Evolutionary conservation across 2,888 invertebrate genomes (phyloP), one percentile per base, ranked within the genome.

Genomic region (Hermaeophaga mercurialis): DNA sequence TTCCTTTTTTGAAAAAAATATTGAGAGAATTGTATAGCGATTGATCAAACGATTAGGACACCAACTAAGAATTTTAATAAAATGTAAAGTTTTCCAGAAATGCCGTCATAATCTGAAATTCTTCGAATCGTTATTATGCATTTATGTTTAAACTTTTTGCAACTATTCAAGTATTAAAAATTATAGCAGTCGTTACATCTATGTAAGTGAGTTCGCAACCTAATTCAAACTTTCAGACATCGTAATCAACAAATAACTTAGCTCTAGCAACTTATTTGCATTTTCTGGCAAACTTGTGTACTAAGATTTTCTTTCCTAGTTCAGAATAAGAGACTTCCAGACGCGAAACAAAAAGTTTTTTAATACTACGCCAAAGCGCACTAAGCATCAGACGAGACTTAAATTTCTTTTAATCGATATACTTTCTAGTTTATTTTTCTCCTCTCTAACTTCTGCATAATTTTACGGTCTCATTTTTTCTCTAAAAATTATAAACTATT

Each of bases 171-270:
- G 34, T 33, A 52, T 43, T 33, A 52, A 52, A 43, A 50, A 52
- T 43, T 43, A 52, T 52, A 34, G 43, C 43, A 28, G 19, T 52
- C 24, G 3, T 44, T 34, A 34, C 52, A 52, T 52, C 43, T 52
- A 52, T 44, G 33, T 43, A 52, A 52, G 15, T 33, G 43, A 52
- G 44, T 44, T 43, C 34, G 33, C 52, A 52, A 52, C 43, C 52
- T 52, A 52, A 52, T 52, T 52, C 52, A 22, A 44, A 52, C 43
- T 52, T 52, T 52, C 52, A 52, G 34, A 44, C 52, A 44, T 43
- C 34, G 52, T 52, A 44, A 52, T 52, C 52, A 52, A 52, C 52
- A 52, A 52, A 52, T 52, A 52, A 44, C 52, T 52, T 44, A 34
- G 52, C 52, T 43, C 34, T 19, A 15, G 52, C 43, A 39, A 52